Conservation (phyloP, 2,113 vertebrate species). For the Sinocyclocheilus anshuiensis region DNA sequence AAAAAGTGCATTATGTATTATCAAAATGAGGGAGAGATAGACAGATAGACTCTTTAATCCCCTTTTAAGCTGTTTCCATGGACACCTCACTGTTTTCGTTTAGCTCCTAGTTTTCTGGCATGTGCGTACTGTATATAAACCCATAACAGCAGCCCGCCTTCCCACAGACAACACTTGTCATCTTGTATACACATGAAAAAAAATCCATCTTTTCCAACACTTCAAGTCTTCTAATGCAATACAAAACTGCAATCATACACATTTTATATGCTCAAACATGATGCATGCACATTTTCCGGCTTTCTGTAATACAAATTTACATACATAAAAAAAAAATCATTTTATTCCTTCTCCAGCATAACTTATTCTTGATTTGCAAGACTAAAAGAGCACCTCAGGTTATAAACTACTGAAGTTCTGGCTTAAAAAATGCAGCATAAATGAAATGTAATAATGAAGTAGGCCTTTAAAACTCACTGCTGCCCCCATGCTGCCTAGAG, state of each 20-base stretch:
- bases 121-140: background rate
- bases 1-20: background rate
- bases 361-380: constrained; percentile 18
- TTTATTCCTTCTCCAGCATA: background rate
- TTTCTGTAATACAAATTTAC: constrained; percentile 7
- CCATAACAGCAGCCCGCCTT: constrained; percentile 47
- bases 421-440: constrained; percentile 11
- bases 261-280: background rate
- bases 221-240: background rate
- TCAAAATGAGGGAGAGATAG: background rate
- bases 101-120: constrained; percentile 47
- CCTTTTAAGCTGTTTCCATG: constrained; percentile 38
- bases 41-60: constrained; percentile 38
- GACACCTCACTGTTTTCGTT: constrained; percentile 55
- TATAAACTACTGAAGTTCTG: constrained; percentile 5
- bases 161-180: constrained; percentile 18
- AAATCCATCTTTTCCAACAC: constrained; percentile 1
- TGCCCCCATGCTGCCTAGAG: background rate
- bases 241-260: background rate
- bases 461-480: constrained; percentile 40
- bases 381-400: constrained; percentile 46
- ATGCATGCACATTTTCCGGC: background rate
- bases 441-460: background rate
- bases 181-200: background rate
- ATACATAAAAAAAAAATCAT: background rate